These are phyloP conservation scores for Coenonympha glycerion DNA, from an alignment of 2,888 invertebrate genomes.

Conservation along the genomic window DNA sequence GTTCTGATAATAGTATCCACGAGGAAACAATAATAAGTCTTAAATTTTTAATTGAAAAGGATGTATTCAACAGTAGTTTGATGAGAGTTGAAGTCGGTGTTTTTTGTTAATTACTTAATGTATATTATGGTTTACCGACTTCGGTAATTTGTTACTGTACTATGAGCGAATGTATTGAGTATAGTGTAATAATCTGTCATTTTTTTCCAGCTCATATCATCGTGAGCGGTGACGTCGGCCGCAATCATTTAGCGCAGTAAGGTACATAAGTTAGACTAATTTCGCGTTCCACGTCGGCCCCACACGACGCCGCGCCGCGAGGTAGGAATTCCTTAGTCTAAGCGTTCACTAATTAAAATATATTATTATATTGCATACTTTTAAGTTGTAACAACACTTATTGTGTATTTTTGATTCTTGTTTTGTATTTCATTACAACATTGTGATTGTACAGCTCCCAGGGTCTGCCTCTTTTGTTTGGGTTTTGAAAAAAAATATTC, in stretches of 20 bases:
- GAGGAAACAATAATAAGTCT: too few species aligned
- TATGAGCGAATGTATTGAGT: too few species aligned
- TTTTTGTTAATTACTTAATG: too few species aligned
- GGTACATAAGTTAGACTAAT: slow-evolving; percentile 61
- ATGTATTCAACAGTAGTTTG: too few species aligned
- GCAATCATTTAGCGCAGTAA: slow-evolving; percentile 62
- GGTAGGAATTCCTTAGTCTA: slow-evolving; percentile 11
- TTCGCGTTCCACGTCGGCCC: slow-evolving; percentile 21
- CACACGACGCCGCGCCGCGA: slow-evolving; percentile 7
- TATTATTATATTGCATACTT: slow-evolving; percentile 6
- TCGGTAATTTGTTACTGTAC: too few species aligned
- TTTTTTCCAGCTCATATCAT: slow-evolving; percentile 71
- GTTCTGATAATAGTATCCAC: too few species aligned
- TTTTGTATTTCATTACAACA: slow-evolving; percentile 1
- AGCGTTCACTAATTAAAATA: slow-evolving; percentile 11
- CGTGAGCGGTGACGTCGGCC: slow-evolving; percentile 74
- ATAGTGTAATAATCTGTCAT: slow-evolving; percentile 7
- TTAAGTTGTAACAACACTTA: too few species aligned
- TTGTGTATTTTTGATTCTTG: slow-evolving; percentile 2
- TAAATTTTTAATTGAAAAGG: too few species aligned
- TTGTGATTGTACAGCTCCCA: background rate
- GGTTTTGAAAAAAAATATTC: too few species aligned
- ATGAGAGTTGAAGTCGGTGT: too few species aligned
- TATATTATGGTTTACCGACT: too few species aligned
- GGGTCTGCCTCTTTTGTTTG: slow-evolving; percentile 1